Percentiles rank a stretch among this genome's conserved stretches.
These are phyloP conservation scores for Cavia aperea DNA, from an alignment of 2,113 vertebrate species.

Conservation along the genomic window DNA sequence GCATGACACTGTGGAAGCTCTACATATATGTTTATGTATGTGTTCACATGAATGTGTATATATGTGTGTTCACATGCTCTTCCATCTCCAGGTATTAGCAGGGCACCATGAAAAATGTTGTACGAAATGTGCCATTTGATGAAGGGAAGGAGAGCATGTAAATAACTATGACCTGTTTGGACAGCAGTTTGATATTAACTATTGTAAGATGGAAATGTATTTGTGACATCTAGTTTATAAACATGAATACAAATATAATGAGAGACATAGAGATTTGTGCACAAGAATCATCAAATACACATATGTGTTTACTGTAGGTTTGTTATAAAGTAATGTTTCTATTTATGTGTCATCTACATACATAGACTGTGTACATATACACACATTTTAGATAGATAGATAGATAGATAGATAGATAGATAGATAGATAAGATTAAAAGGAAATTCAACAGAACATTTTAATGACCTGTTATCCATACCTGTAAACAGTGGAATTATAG, in stretches of 20 bases:
- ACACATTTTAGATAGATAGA: neutral
- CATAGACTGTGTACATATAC: neutral
- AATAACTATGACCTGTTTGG: neutral
- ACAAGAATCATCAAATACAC: neutral
- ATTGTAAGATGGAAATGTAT: neutral
- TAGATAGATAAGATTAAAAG: neutral
- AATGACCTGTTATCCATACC: neutral
- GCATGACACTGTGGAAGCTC: neutral
- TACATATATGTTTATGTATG: neutral
- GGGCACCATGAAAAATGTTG: neutral
- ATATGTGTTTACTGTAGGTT: neutral
- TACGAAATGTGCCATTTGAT: neutral
- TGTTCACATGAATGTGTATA: neutral
- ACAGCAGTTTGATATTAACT: neutral
- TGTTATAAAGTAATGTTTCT: neutral
- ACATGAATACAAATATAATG: neutral
- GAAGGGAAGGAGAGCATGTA: neutral
- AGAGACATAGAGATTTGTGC: neutral
- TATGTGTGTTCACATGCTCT: neutral
- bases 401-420: neutral
- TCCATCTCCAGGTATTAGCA: neutral
- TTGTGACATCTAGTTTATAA: neutral
- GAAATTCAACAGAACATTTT: neutral
- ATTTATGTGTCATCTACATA: neutral
- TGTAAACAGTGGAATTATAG: neutral